Evolutionary conservation across 1,140 invertebrate species (phyloP).

Genomic region (Brachionus sp.): DNA sequence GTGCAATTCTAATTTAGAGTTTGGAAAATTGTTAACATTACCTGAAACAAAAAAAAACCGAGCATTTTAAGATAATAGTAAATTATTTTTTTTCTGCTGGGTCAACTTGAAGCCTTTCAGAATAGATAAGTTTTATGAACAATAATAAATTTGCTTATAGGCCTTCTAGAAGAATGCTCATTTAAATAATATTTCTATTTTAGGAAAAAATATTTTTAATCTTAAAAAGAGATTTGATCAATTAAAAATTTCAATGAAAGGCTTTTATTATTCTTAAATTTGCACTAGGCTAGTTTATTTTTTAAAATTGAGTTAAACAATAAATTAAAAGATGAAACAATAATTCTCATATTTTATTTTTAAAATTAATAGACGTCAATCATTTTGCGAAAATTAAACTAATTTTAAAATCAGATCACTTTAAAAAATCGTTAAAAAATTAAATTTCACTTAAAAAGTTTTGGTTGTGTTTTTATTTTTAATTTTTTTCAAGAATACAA

Average conservation of each 20-base stretch:
- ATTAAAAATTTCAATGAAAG: too few relatives aligned
- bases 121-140: not conserved
- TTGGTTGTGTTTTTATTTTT: not conserved
- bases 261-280: too few relatives aligned
- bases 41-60: not conserved
- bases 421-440: not conserved
- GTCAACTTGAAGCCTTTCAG: not conserved
- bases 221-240: too few relatives aligned
- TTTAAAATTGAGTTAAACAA: not conserved
- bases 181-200: too few relatives aligned
- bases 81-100: not conserved
- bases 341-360: too few relatives aligned
- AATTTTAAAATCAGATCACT: not conserved
- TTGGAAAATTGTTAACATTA: not conserved
- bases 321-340: too few relatives aligned
- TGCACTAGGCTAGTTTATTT: not conserved
- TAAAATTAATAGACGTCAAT: not conserved
- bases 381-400: not conserved
- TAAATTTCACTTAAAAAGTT: not conserved
- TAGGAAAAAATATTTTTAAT: too few relatives aligned
- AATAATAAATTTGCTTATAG: too few relatives aligned
- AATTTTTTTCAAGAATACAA: not conserved
- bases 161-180: too few relatives aligned
- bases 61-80: not conserved
- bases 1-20: not conserved